Evolutionary conservation across 2,888 invertebrate genomes (phyloP), one percentile per base, ranked within the genome.

Genomic region (Microctonus brassicae): DNA sequence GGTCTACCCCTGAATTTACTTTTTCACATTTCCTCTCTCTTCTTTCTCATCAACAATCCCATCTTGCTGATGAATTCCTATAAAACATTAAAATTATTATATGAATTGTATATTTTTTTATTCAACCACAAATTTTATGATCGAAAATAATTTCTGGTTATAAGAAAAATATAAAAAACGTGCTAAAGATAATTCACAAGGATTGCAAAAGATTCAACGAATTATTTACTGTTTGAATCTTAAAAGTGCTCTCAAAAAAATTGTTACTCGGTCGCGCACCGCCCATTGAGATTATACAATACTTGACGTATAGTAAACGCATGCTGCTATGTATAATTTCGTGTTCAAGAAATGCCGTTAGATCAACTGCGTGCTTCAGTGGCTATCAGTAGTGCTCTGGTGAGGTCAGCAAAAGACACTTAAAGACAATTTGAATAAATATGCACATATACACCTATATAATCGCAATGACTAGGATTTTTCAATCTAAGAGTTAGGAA

Each of bases 291-390:
- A 83, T 84, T 83, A 81, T 81, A 80, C 75, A 84, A 84, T 83
- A 77, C 70, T 13, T 29, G 69, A 62, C 62, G 17, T 42, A 62
- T 39, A 47, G 29, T 34, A 42, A 72, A 74, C 75, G 70, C 75
- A 76, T 70, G 75, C 74, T 73, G 71, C 75, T 74, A 69, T 67
- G 79, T 78, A 76, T 80, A 81, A 82, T 81, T 83, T 82, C 67
- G 78, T 81, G 65, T 82, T 78, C 73, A 70, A 78, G 75, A 79
- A 81, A 83, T 84, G 83, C 84, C 84, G 84, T 84, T 83, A 75
- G 47, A 73, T 77, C 75, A 68, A 72, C 77, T 76, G 76, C 75
- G 77, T 74, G 79, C 77, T 75, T 78, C 76, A 77, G 72, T 75
- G 76, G 65, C 75, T 73, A 75, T 70, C 70, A 74, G 65, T 57